Base-by-base conservation (phyloP, 2,797 vertebrate genomes). In the Benthosema pterotum region DNA sequence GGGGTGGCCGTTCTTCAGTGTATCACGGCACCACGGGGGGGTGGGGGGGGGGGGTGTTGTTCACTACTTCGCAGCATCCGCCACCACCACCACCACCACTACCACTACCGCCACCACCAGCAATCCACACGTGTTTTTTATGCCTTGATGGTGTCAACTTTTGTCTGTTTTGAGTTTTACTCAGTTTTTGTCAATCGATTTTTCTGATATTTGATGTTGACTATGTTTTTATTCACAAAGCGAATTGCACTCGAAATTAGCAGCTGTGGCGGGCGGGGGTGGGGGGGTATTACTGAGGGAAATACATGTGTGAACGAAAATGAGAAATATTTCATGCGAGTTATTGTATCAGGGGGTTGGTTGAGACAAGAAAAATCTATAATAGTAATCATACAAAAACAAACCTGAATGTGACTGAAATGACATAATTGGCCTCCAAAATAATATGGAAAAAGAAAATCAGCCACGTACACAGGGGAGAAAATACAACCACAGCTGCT, bases 181-280 rank as follows among this genome's bases (percentile, higher is more conserved):
- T 90, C 32, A 38, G 32, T 38, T 38, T n/a, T 89, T 91, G 86
- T 90, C 85, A 80, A 89, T 88, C 83, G 70, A 89, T 91, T 38
- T 91, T 38, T 91, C 80, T 88, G 87, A 92, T 88, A 89, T 83
- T 86, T 87, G 87, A 86, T 92, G 91, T 93, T 90, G 79, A 90
- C 87, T 92, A 90, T 91, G 86, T 93, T 91, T 38, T 89, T 90
- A 80, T 90, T 91, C 88, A 87, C 88, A 80, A 85, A 90, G 78
- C 89, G 60, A 91, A 90, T 83, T 87, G 84, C 88, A 88, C 85
- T 87, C 73, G 89, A 90, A 91, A 91, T 93, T 92, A 94, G 90
- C 92, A 93, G 92, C 92, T 93, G 90, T 79, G 82, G 88, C 86
- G 60, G 53, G 79, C 77, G 79, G 64, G 49, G 82, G 88, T 86